Evolutionary conservation across 2,797 vertebrate species (phyloP).

Genomic region (Esox masquinongy): DNA sequence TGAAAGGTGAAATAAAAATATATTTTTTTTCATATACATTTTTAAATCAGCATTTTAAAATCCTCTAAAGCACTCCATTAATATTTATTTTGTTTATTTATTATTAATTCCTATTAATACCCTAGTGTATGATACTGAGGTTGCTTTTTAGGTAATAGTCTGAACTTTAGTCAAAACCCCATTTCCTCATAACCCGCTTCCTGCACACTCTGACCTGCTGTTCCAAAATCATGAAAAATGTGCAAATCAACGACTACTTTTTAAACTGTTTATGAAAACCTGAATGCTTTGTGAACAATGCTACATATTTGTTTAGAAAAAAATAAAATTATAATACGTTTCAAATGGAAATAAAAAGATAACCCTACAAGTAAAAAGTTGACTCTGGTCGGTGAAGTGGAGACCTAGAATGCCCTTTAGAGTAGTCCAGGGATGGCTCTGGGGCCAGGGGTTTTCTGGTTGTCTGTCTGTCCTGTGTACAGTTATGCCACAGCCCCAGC

Average conservation of each 20-base stretch:
- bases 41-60: conserved; percentile 68
- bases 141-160: conserved; percentile 43
- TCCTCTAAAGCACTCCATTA: conserved; percentile 76
- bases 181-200: conserved; percentile 48
- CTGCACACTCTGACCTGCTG: conserved; percentile 69
- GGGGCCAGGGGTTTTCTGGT: conserved; percentile 14
- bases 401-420: conserved; percentile 78
- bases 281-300: conserved; percentile 90
- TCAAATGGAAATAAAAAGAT: conserved; percentile 67
- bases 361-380: conserved; percentile 65
- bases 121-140: conserved; percentile 66
- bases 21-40: conserved; percentile 72
- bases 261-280: conserved; percentile 80
- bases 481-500: conserved; percentile 37
- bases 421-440: conserved; percentile 61
- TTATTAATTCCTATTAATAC: conserved; percentile 70
- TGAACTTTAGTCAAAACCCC: neutral
- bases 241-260: conserved; percentile 79
- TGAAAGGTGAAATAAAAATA: conserved; percentile 77
- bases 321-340: conserved; percentile 67
- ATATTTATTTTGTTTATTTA: conserved; percentile 66
- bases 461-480: neutral
- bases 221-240: conserved; percentile 73
- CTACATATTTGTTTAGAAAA: conserved; percentile 86
- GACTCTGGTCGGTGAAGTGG: conserved; percentile 70